Evolutionary conservation across 2,888 invertebrate species (phyloP).

Genomic region (Melinaea marsaeus): DNA sequence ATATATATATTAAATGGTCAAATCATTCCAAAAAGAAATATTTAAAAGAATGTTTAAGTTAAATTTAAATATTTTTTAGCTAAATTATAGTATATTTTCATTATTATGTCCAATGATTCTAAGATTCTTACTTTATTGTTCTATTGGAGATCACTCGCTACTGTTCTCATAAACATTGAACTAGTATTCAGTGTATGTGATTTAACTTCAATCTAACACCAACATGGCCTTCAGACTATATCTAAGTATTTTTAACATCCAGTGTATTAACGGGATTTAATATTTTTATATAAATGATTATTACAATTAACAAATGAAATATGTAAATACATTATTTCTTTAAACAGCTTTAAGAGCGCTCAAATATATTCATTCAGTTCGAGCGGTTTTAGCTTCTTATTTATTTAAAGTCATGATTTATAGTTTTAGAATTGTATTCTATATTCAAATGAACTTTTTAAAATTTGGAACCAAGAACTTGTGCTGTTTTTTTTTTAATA

Average conservation of each 20-base stretch:
- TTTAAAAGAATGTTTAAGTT: not conserved
- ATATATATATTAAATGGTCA: not conserved
- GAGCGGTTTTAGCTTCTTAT: slow-evolving; percentile 50
- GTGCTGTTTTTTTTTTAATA: no score
- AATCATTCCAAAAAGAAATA: slow-evolving; percentile 3
- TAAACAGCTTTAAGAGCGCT: slow-evolving; percentile 60
- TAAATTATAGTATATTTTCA: not conserved
- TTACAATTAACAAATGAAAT: slow-evolving; percentile 29
- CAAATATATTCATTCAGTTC: slow-evolving; percentile 47
- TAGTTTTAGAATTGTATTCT: slow-evolving; percentile 15
- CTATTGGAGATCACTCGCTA: not conserved
- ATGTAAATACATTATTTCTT: slow-evolving; percentile 34
- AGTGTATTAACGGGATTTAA: slow-evolving; percentile 15
- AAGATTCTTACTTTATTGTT: not conserved
- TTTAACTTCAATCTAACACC: slow-evolving; percentile 38
- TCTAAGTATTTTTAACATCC: slow-evolving; percentile 33
- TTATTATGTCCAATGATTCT: not conserved
- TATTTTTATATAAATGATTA: slow-evolving; percentile 25
- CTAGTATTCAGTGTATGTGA: slow-evolving; percentile 17
- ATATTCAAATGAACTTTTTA: not conserved
- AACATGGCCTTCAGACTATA: slow-evolving; percentile 56
- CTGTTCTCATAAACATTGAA: not conserved
- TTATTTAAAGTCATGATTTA: slow-evolving; percentile 43
- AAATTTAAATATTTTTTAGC: slow-evolving; percentile 3
- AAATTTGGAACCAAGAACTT: no score